phyloP scores from a whole-genome alignment of 2,113 vertebrate genomes.

The Solea senegalensis region DNA sequence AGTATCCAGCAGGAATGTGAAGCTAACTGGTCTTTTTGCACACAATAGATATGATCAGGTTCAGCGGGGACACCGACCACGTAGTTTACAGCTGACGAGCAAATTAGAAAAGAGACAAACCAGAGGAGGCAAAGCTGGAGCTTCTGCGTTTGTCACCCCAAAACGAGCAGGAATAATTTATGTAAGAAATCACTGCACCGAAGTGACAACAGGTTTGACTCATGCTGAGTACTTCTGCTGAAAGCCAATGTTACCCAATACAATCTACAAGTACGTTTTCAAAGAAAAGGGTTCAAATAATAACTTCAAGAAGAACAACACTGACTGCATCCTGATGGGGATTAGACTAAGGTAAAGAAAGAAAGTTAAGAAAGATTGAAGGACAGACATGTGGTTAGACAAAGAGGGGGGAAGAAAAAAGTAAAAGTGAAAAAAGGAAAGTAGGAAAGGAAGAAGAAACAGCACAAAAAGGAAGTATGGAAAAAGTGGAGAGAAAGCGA shows the following conservation, averaged over 20 bases:
- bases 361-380: neutral
- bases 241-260: slow-evolving; percentile 1
- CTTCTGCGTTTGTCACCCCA: slow-evolving; percentile 1
- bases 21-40: slow-evolving; percentile 62
- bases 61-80: slow-evolving; percentile 61
- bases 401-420: neutral
- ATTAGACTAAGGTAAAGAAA: slow-evolving; percentile 14
- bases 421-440: neutral
- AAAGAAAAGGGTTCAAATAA: slow-evolving; percentile 25
- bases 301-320: slow-evolving; percentile 13
- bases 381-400: neutral
- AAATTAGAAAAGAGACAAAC: slow-evolving; percentile 7
- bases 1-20: slow-evolving; percentile 76
- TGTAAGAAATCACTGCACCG: neutral
- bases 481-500: slow-evolving; percentile 29
- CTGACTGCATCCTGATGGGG: slow-evolving; percentile 30
- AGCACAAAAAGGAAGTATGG: neutral
- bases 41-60: slow-evolving; percentile 65
- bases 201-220: neutral
- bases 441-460: neutral
- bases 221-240: slow-evolving; percentile 1
- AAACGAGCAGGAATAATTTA: slow-evolving; percentile 1
- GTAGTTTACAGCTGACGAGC: slow-evolving; percentile 55
- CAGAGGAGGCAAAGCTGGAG: neutral
- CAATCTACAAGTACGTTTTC: slow-evolving; percentile 2